Base-by-base conservation (phyloP, 2,888 invertebrate species). In the Melanchra persicariae region DNA sequence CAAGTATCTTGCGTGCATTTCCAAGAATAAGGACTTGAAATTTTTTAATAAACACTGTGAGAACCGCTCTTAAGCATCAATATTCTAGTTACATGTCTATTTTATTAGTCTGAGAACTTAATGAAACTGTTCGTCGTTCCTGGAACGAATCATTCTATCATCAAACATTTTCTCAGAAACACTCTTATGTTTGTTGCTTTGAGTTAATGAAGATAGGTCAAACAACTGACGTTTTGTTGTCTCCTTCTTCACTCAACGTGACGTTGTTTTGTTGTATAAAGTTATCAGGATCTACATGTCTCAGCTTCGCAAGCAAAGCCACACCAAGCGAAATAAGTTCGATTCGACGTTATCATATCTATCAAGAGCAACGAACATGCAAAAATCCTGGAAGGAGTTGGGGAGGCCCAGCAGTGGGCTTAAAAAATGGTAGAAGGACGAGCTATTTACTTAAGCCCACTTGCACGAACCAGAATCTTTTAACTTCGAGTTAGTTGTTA, bases 71-170 rank as follows among this genome's bases (percentile, higher is more conserved):
- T n/a, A n/a, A n/a, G n/a, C 2, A 30, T 30, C 30, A 30, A 30
- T 22, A 40, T 22, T 19, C 10, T 2, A 47, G 30, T 34, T n/a
- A n/a, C 12, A 22, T 37, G 24, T n/a, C 2, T 40, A 40, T n/a
- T 54, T 40, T 4, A 54, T 55, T n/a, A 0, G 17, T 51, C 2
- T 6, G 12, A 34, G n/a, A 40, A 30, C 17, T 34, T 26, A 43
- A 51, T 51, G 0, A 30, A 57, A 57, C 17, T 34, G 34, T 37
- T 26, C 0, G 43, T 22, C 1, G 8, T 51, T 73, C 57, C 15
- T 6, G 17, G 76, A 76, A 73, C 9, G 22, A 45, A 58, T 58
- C 19, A 45, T 67, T 9, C 26, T 66, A 37, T 65, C 57, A 37
- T 34, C 34, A 26, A 43, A 26, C 19, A 26, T 19, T 45, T 66